Conservation (phyloP, 1,140 invertebrate genomes). For the Thalassaphorura encarpata region DNA sequence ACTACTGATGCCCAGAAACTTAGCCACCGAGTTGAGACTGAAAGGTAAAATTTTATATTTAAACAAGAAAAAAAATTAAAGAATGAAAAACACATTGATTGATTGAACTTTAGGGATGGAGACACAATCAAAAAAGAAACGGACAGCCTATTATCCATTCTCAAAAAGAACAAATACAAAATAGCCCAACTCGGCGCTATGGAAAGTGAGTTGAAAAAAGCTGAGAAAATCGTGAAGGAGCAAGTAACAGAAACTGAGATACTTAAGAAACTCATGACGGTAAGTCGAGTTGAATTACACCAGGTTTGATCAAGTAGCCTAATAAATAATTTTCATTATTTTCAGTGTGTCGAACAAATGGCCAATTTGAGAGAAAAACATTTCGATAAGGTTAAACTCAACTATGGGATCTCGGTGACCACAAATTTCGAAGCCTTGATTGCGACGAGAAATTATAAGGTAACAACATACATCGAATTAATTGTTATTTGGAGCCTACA, state of each 20-base stretch:
- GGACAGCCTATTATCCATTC: conserved; percentile 25
- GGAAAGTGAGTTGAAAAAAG: neutral
- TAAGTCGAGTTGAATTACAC: too few relatives aligned
- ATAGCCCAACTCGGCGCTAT: neutral
- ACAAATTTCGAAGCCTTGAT: conserved; percentile 30
- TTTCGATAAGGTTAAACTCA: conserved; percentile 33
- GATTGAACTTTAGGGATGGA: conserved; percentile 7
- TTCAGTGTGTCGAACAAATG: neutral
- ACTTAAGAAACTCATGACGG: conserved; percentile 31
- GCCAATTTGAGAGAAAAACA: conserved; percentile 12
- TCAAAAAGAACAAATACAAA: conserved; percentile 1
- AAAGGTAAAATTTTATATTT: neutral
- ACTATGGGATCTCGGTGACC: conserved; percentile 32
- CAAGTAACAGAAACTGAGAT: conserved; percentile 35
- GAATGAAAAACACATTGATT: neutral
- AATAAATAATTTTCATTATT: neutral
- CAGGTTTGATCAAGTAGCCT: neutral
- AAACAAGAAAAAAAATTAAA: neutral
- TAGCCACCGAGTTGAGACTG: neutral
- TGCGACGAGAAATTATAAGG: conserved; percentile 37
- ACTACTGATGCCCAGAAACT: neutral
- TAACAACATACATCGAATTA: too few relatives aligned
- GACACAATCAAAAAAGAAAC: conserved; percentile 32
- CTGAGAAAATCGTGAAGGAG: conserved; percentile 32
- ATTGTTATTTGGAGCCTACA: too few relatives aligned